Conservation (phyloP, 2,888 invertebrate species). For the Antitype chi region DNA sequence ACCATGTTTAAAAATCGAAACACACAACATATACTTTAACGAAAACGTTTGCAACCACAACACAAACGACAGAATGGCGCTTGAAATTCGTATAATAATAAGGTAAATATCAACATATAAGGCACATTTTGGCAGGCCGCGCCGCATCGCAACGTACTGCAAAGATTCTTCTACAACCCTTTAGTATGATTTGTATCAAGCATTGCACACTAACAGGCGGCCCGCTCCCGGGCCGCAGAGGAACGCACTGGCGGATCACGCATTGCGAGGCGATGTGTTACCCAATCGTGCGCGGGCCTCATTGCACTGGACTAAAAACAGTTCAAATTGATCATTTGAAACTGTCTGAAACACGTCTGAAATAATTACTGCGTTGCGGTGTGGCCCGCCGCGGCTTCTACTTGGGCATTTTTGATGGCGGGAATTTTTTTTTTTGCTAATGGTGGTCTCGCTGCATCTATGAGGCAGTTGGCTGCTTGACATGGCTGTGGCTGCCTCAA, state of each 20-base stretch:
- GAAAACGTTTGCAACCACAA: background rate
- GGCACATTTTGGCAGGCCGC: background rate
- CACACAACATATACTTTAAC: background rate
- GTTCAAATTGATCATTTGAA: background rate
- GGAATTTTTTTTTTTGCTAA: too few relatives aligned
- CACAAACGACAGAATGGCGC: conserved; percentile 30
- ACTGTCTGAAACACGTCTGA: background rate
- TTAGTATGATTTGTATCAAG: background rate
- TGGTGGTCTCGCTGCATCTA: too few relatives aligned
- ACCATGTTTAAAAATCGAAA: conserved; percentile 11
- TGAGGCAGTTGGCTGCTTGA: too few relatives aligned
- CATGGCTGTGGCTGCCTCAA: too few relatives aligned
- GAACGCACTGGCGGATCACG: too few relatives aligned
- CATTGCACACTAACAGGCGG: too few relatives aligned
- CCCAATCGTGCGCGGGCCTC: background rate
- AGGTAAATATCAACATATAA: conserved; percentile 11
- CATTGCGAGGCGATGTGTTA: too few relatives aligned
- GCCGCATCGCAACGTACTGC: background rate
- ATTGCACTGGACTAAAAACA: background rate
- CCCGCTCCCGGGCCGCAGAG: too few relatives aligned
- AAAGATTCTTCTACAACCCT: background rate
- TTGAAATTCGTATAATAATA: conserved; percentile 12
- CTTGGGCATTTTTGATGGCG: too few relatives aligned
- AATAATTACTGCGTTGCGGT: background rate
- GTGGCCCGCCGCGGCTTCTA: background rate